Conservation (phyloP, 1,140 invertebrate species). For the Solen grandis region DNA sequence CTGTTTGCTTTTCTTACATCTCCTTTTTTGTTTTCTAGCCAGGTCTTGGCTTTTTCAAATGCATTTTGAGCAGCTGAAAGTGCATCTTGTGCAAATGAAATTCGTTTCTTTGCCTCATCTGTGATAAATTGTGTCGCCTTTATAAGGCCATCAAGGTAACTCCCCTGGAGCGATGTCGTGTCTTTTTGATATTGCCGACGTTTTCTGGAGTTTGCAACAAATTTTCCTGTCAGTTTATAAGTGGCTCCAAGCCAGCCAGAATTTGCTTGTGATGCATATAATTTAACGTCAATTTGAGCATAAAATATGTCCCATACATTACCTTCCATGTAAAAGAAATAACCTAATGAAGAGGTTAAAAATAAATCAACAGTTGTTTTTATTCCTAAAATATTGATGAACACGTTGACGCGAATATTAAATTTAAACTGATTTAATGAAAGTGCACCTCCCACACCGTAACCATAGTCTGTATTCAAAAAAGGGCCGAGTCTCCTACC, state of each 20-base stretch:
- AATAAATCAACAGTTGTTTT: slow-evolving; percentile 2
- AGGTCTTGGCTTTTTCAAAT: slow-evolving; percentile 28
- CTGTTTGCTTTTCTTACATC: slow-evolving; percentile 28
- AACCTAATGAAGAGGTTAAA: neutral
- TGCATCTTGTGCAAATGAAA: neutral
- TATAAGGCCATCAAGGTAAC: slow-evolving; percentile 7
- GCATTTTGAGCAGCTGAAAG: slow-evolving; percentile 24
- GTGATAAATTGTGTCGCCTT: neutral
- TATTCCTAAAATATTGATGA: slow-evolving; percentile 16
- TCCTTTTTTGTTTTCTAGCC: slow-evolving; percentile 27
- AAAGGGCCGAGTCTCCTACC: slow-evolving; percentile 12
- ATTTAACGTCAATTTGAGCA: slow-evolving; percentile 20
- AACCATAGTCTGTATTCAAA: neutral
- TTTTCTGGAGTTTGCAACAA: slow-evolving; percentile 20
- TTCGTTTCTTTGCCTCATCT: slow-evolving; percentile 22
- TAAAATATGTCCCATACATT: slow-evolving; percentile 41
- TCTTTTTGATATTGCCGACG: neutral
- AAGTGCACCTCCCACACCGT: slow-evolving; percentile 19
- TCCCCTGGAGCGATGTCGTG: slow-evolving; percentile 1
- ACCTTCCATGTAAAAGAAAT: slow-evolving; percentile 38
- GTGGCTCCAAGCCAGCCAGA: too few species aligned
- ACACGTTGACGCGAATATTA: neutral
- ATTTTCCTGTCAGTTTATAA: slow-evolving; percentile 9
- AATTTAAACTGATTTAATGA: neutral
- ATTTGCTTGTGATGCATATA: too few species aligned